phyloP scores from a whole-genome alignment of 2,888 invertebrate genomes.

The Empis livida region DNA sequence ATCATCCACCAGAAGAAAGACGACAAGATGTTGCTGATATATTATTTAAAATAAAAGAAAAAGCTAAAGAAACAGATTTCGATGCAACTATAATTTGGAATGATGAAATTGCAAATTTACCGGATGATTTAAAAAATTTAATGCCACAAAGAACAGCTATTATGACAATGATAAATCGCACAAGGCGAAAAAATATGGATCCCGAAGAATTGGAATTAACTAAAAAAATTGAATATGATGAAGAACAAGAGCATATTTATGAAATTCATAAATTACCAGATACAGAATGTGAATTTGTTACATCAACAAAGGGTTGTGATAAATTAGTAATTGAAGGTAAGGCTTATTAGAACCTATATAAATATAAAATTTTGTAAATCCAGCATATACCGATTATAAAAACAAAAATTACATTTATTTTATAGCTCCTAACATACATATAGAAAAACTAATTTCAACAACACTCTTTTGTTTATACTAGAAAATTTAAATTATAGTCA shows the following conservation, averaged over 20 bases:
- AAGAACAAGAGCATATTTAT: background rate
- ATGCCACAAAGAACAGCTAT: background rate
- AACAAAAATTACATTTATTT: no score
- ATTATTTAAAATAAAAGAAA: background rate
- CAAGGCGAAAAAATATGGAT: background rate
- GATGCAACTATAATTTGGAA: background rate
- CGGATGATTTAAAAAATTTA: background rate
- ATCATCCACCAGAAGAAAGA: background rate
- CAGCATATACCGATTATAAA: no score
- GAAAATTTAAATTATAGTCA: no score
- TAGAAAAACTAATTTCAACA: no score
- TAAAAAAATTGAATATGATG: background rate
- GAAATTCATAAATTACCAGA: background rate
- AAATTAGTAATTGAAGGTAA: slow-evolving; percentile 1
- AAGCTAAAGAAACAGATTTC: background rate
- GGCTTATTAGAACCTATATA: background rate
- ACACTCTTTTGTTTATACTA: no score
- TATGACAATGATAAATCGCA: background rate
- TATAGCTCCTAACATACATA: no score
- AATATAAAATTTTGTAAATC: no score
- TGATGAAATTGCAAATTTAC: background rate
- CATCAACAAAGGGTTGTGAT: background rate
- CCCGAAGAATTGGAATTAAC: background rate
- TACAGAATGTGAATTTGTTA: slow-evolving; percentile 1
- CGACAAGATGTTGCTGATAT: background rate